Base-by-base conservation (phyloP, 2,888 invertebrate genomes). In the Xylocampa areola region DNA sequence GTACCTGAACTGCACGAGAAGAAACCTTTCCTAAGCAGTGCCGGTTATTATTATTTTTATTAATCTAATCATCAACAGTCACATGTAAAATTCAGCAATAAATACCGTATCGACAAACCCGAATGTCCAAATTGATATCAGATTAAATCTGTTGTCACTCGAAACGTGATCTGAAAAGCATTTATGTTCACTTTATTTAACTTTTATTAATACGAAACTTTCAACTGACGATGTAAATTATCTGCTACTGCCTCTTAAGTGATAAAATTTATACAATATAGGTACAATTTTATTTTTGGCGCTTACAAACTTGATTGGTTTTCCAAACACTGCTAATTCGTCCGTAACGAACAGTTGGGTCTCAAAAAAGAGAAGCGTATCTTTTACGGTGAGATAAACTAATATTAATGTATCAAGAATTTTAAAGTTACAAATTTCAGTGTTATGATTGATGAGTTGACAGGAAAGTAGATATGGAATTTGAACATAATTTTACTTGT, bases 281-380 rank as follows among this genome's bases (percentile, higher is more conserved):
- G 23, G 14, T 43, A 50, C 44, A 43, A 51, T 69, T 77, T 73
- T 68, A 71, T 68, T 52, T 47, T 30, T 13, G 35, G 11, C 55
- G 66, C 51, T 73, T 33, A 63, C 50, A 65, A 40, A 57, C 44
- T 73, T 76, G 64, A 79, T 81, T 69, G 71, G 57, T 49, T 60
- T 67, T 58, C 59, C 63, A 71, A 71, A 74, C 68, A 63, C 75
- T 69, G 13, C 8, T 47, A 14, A 40, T 27, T 32, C 6, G 51
- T 55, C 27, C 45, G 51, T 25, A 40, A 47, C 55, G 54, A 61
- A 13, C 4, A 43, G 11, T 50, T 7, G 23, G 14, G 0, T 47
- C 11, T 7, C 7, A n/a, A 14, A 27, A 17, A 51, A 35, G 25
- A 66, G 68, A 72, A 62, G 49, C 19, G 33, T 44, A 30, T 44